Base-by-base conservation (phyloP, 1,140 invertebrate genomes). In the Leptopilina boulardi region DNA sequence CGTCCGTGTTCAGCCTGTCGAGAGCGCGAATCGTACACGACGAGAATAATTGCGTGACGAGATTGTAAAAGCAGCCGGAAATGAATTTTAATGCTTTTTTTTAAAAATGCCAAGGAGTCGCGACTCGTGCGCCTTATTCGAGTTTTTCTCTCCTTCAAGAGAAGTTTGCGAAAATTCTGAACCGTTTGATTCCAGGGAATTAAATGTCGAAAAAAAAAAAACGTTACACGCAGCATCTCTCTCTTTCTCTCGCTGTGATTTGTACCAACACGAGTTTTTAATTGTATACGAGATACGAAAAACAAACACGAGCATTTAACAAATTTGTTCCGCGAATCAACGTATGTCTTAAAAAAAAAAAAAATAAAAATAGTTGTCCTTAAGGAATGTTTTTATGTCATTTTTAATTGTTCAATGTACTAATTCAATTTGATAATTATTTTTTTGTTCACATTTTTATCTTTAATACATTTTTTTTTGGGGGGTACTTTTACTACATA, bases 11-110 rank as follows among this genome's bases (percentile, higher is more conserved):
- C 59, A 66, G 59, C 26, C 4, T 66, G 59, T 66, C 59, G 59
- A 66, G 59, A 26, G 59, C 59, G 59, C 26, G 59, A 66, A 66
- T 66, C 59, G 59, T 66, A 66, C 59, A 66, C 59, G 59, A 66
- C 11, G 21, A 66, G 59, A 66, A 66, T 66, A 66, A 66, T 66
- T 66, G 59, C 59, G 59, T 66, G 59, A 66, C 59, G 26, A n/a
- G 59, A n/a, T 66, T 66, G 59, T 15, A 66, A 66, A 66, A 66
- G 59, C 59, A 66, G 59, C 10, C 59, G 59, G 59, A 66, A 66
- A 66, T 66, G 59, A 66, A 66, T 66, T 66, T 66, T 66, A 66
- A 66, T 66, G 59, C 59, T 23, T 66, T 66, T 38, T 38, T n/a
- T n/a, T 66, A 23, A 66, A 66, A 66, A 66, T 66, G 59, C 59